These are phyloP conservation scores for Brachylomia viminalis DNA, from an alignment of 2,888 invertebrate species.

Conservation along the genomic window DNA sequence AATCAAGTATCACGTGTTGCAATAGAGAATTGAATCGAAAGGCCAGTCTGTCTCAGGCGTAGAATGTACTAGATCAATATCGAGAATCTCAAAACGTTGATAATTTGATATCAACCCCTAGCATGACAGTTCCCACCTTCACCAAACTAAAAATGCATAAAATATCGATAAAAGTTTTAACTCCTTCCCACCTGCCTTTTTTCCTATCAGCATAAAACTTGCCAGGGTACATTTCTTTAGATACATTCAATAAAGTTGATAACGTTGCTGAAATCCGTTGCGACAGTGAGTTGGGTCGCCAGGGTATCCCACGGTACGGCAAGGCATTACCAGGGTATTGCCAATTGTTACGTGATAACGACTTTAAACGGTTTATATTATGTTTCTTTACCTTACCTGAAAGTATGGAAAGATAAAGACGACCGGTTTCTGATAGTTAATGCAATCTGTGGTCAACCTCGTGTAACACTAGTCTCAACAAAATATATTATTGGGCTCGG, in stretches of 20 bases:
- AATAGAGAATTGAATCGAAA: not conserved
- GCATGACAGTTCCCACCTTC: not conserved
- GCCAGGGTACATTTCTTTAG: constrained; percentile 5
- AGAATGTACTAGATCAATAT: not conserved
- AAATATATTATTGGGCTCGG: not conserved
- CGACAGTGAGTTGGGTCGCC: constrained; percentile 47
- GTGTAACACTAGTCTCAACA: not conserved
- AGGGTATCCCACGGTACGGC: constrained; percentile 10
- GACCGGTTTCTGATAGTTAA: no score
- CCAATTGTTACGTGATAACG: constrained; percentile 43
- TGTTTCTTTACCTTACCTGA: constrained; percentile 10
- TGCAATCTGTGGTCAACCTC: not conserved
- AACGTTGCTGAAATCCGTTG: constrained; percentile 40
- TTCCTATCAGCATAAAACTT: constrained; percentile 33
- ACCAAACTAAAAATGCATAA: not conserved
- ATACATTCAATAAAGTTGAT: constrained; percentile 51
- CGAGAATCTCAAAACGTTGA: not conserved
- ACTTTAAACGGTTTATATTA: constrained; percentile 33
- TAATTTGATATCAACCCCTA: not conserved
- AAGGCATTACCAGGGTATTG: constrained; percentile 6
- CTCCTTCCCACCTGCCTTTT: not conserved
- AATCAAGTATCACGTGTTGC: no score
- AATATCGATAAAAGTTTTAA: constrained; percentile 4
- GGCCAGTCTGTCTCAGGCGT: not conserved
- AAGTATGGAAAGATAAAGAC: not conserved